Percentiles rank a stretch among this genome's conserved stretches.
These are phyloP conservation scores for Stenurella melanura DNA, from an alignment of 2,888 invertebrate genomes.

Conservation along the genomic window DNA sequence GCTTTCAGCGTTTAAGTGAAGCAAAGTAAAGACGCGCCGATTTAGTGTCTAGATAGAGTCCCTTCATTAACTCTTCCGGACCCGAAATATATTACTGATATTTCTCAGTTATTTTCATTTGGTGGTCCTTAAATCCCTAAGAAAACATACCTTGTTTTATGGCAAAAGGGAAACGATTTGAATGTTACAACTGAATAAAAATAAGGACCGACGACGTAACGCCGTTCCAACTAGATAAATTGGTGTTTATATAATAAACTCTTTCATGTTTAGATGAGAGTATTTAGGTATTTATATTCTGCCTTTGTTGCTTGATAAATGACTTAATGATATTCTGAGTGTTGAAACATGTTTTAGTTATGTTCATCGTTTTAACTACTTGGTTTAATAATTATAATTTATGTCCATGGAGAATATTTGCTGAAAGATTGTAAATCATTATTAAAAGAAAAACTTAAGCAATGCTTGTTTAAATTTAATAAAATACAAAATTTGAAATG, in stretches of 20 bases:
- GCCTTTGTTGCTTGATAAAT: conserved; percentile 46
- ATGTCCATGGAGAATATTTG: background rate
- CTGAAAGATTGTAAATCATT: background rate
- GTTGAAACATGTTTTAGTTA: conserved; percentile 25
- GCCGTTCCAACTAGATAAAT: conserved; percentile 42
- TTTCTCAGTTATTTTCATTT: conserved; percentile 41
- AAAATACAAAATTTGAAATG: background rate
- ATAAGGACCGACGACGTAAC: conserved; percentile 34
- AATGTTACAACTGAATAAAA: conserved; percentile 40
- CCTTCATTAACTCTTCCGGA: conserved; percentile 68
- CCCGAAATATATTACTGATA: conserved; percentile 52
- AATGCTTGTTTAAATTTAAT: background rate
- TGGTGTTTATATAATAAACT: conserved; percentile 47
- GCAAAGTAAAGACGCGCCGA: conserved; percentile 62
- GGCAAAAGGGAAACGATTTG: conserved; percentile 20
- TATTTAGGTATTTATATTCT: conserved; percentile 43
- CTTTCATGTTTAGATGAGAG: conserved; percentile 42
- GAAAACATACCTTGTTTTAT: conserved; percentile 43
- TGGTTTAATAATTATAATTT: conserved; percentile 3
- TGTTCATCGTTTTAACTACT: conserved; percentile 6
- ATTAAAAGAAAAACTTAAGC: background rate
- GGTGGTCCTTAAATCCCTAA: conserved; percentile 34
- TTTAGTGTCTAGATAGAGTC: conserved; percentile 66
- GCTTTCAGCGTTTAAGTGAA: conserved; percentile 67
- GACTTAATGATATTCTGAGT: conserved; percentile 37